Base-by-base conservation (phyloP, 2,113 vertebrate genomes). In the Entomyzon cyanotis region DNA sequence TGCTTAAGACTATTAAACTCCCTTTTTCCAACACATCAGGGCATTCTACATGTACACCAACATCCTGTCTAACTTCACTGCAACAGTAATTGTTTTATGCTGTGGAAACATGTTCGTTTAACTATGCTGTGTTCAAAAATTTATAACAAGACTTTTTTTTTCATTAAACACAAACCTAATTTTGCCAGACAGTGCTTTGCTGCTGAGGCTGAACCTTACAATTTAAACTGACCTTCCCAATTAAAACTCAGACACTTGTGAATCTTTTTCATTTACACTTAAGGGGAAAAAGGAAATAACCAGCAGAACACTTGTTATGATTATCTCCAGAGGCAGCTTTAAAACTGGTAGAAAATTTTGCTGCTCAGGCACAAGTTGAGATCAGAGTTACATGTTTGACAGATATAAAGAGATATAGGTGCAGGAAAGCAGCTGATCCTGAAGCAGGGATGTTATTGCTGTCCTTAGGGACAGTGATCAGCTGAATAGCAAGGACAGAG, bases 251-350 rank as follows among this genome's bases (percentile, higher is more conserved):
- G 39, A 70, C 24, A 64, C 31, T 75, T 81, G 47, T 56, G 73
- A 92, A 67, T 58, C 33, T 56, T 95, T 81, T 95, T 81, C 77
- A 78, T 92, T 90, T 81, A 84, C 64, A 83, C 76, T 75, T 87
- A 16, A 42, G 49, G 30, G 52, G 68, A 63, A 44, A 94, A 83
- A 85, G 33, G 7, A 83, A 87, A 60, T 90, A 88, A 70, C 56
- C 47, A 62, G 30, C 5, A 76, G 25, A 79, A 85, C 14, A 82
- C 65, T 58, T 84, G 27, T 64, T 89, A 71, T 37, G 37, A 37
- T 89, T 64, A 85, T 60, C 35, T 90, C 44, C 68, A 64, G 44
- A 84, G 35, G n/a, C 10, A 7, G 50, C 31, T 87, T 80, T 74
- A 74, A 85, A 95, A 59, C 13, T n/a, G 37, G 24, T 12, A 70